Conservation (phyloP, 2,113 vertebrate species). For the Poecile atricapillus region DNA sequence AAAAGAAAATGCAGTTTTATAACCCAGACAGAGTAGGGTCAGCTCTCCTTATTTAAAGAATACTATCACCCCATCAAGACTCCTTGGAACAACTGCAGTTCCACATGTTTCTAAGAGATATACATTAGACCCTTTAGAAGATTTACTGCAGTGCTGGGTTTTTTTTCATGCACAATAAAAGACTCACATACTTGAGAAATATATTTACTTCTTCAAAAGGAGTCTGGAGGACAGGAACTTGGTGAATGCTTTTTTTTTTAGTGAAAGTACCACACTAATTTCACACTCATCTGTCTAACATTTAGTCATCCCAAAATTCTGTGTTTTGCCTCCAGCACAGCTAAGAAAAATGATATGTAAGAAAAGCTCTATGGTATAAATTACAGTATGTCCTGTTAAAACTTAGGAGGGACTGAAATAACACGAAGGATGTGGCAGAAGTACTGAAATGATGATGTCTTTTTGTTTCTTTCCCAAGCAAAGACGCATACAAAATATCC, state of each 20-base stretch:
- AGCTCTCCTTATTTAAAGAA: neutral
- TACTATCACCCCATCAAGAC: neutral
- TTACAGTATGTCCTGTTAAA: neutral
- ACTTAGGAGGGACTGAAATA: neutral
- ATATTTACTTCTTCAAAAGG: neutral
- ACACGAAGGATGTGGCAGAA: neutral
- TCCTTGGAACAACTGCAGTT: neutral
- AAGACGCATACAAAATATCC: neutral
- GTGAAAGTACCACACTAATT: neutral
- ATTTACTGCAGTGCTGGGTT: neutral
- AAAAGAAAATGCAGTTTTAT: neutral
- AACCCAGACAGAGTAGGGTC: neutral
- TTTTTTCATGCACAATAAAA: neutral
- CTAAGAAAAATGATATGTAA: neutral
- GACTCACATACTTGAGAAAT: neutral
- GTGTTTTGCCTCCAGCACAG: neutral
- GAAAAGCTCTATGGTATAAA: neutral
- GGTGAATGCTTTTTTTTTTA: neutral
- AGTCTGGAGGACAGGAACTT: neutral
- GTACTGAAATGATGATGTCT: neutral
- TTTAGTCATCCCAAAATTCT: neutral
- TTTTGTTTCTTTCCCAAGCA: neutral
- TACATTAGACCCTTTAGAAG: neutral
- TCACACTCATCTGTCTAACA: neutral
- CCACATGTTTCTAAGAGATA: accelerated